A percentile compares a stretch with the other conserved stretches of the same genome.
Evolutionary conservation across 35 echinoderm and acorn worm genomes (phyloP).

Genomic region (Heliocidaris tuberculata): DNA sequence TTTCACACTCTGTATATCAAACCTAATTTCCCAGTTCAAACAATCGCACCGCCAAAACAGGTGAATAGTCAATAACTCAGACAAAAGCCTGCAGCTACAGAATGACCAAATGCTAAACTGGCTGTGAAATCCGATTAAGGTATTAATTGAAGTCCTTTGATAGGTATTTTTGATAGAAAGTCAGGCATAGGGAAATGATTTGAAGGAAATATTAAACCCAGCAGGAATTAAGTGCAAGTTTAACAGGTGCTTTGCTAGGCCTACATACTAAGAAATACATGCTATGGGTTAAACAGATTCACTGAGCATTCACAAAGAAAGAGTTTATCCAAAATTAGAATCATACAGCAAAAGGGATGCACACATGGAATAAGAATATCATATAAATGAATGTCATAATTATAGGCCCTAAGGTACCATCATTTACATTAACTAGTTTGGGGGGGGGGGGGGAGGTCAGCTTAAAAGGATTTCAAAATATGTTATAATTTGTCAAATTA

Average conservation of each 20-base stretch:
- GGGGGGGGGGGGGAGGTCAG: too few relatives aligned
- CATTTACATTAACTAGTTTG: too few relatives aligned
- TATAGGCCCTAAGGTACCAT: too few relatives aligned
- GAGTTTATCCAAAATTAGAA: too few relatives aligned
- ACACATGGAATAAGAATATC: too few relatives aligned
- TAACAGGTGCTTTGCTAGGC: not conserved
- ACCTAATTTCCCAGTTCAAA: constrained; percentile 4
- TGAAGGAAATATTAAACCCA: not conserved
- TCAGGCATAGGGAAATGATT: not conserved
- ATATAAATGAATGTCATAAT: too few relatives aligned
- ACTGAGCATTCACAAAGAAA: not conserved
- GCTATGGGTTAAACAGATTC: not conserved
- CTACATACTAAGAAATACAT: not conserved
- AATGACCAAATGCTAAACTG: not conserved
- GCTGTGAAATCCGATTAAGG: constrained; percentile 10
- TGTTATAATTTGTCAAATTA: too few relatives aligned
- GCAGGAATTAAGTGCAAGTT: not conserved
- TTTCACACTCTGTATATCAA: constrained; percentile 1
- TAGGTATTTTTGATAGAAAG: not conserved
- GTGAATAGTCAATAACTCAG: constrained; percentile 17
- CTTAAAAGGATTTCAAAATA: too few relatives aligned
- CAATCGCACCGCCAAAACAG: not conserved
- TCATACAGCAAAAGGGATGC: too few relatives aligned
- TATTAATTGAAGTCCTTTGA: not conserved
- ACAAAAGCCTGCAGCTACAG: constrained; percentile 1